Base-by-base conservation (phyloP, 2,888 invertebrate species). In the Hypercompe scribonia region DNA sequence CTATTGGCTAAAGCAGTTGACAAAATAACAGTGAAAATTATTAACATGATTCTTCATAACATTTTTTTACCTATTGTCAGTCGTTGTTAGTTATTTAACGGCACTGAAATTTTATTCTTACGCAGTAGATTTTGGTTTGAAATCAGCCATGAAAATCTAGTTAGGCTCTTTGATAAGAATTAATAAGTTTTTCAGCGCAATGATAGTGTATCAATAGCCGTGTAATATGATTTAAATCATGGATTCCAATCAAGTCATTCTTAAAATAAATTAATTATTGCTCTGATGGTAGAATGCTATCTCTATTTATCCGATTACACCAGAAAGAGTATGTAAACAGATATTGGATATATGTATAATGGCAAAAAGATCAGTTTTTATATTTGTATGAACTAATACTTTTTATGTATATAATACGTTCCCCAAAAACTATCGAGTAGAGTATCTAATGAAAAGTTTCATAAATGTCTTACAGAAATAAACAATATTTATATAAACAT, bases 81-180 rank as follows among this genome's bases (percentile, higher is more conserved):
- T 36, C 54, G 39, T 68, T 63, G 61, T 34, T 36, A 65, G 36
- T 18, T 11, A n/a, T 24, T 33, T 3, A 65, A 46, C 10, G 34
- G 24, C 34, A 63, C n/a, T 74, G 71, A 34, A 42, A 31, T 66
- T 71, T 64, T 67, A 42, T 33, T 64, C 15, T 28, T 5, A 31
- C 42, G 70, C 75, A 71, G 42, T 50, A 76, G 77, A 63, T 76
- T 77, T 77, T 69, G 36, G 70, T 70, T 58, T 79, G 78, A 81
- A 85, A 77, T 75, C 76, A 82, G 65, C 73, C 86, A 70, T 85
- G 78, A 68, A 74, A 79, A 74, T 76, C 65, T 83, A 84, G 84
- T 86, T 80, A 77, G 39, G 64, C 79, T 77, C 31, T 68, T 34
- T 73, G 88, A 88, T 88, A 83, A 85, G 81, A 76, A 68, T 78